phyloP scores from a whole-genome alignment of 1,140 invertebrate species.

The Babylonia areolata region DNA sequence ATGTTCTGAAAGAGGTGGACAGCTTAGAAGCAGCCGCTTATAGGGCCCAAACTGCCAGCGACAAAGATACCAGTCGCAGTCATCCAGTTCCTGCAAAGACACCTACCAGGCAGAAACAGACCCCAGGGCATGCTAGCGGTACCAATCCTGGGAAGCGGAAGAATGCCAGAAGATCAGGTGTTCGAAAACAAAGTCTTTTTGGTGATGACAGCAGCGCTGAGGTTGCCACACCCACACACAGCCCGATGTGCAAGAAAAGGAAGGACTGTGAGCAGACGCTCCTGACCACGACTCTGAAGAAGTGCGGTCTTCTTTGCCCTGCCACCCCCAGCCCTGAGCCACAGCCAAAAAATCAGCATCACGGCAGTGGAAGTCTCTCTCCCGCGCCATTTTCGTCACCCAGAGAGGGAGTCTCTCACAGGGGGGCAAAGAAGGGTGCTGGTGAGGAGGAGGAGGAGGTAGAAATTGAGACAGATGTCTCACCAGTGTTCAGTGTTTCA shows the following conservation, averaged over 20 bases:
- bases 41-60: neutral
- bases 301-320: neutral
- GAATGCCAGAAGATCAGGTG: slow-evolving; percentile 24
- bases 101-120: neutral
- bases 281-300: neutral
- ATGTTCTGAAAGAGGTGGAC: slow-evolving; percentile 56
- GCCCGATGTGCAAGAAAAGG: slow-evolving; percentile 37
- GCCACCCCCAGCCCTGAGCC: slow-evolving; percentile 13
- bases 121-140: neutral
- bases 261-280: neutral
- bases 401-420: neutral
- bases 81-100: neutral
- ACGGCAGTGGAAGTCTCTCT: neutral
- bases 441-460: neutral
- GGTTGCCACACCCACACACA: slow-evolving; percentile 37
- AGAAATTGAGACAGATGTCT: slow-evolving; percentile 26
- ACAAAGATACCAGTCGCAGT: neutral
- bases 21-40: slow-evolving; percentile 41
- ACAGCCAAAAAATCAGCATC: neutral
- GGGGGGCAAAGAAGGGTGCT: neutral
- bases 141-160: slow-evolving; percentile 2
- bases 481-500: neutral
- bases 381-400: no score
- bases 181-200: slow-evolving; percentile 20
- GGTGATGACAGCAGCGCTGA: neutral